Base-by-base conservation (phyloP, 2,113 vertebrate species). In the Mormyrus lacerda region DNA sequence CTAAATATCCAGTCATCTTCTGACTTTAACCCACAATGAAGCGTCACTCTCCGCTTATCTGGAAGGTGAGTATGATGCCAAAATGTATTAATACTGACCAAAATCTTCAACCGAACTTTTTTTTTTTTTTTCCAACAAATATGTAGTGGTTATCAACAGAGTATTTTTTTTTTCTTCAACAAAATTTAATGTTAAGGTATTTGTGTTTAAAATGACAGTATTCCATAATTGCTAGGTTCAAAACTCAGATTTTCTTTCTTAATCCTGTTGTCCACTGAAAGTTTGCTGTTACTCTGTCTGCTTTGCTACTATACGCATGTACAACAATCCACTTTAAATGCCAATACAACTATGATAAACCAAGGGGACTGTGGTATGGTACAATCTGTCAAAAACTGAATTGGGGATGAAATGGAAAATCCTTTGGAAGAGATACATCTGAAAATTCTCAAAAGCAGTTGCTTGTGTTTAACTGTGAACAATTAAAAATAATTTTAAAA, bases 391-490 rank as follows among this genome's bases (percentile, higher is more conserved):
- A 27, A 17, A 61, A 47, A 50, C 3, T 17, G 44, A 88, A 61
- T 47, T 21, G 87, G 31, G 48, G 31, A 44, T 83, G 19, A 42
- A 39, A 53, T 50, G 69, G 65, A 48, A 65, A 35, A 48, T 87
- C 48, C 44, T 69, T 89, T 73, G 55, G n/a, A 94, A 94, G 94
- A 96, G 95, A 94, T 95, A 93, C 95, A 95, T 96, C 94, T 94
- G 92, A 94, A 87, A 53, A 39, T 85, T 91, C 85, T 91, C 45
- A 90, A 95, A 95, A 95, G 96, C 95, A 95, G 94, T 96, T 96
- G 95, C 96, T 96, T 97, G 95, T 97, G 96, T 97, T 96, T 96
- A 96, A 97, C 97, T 97, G 97, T 97, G 97, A 97, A 97, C 95
- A 95, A 89, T 61, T 89, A 58, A 82, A 82, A 84, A 83, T 82